Percentiles rank a stretch among this genome's conserved stretches.
phyloP scores from a whole-genome alignment of 1,140 invertebrate genomes.

The Sipha flava region DNA sequence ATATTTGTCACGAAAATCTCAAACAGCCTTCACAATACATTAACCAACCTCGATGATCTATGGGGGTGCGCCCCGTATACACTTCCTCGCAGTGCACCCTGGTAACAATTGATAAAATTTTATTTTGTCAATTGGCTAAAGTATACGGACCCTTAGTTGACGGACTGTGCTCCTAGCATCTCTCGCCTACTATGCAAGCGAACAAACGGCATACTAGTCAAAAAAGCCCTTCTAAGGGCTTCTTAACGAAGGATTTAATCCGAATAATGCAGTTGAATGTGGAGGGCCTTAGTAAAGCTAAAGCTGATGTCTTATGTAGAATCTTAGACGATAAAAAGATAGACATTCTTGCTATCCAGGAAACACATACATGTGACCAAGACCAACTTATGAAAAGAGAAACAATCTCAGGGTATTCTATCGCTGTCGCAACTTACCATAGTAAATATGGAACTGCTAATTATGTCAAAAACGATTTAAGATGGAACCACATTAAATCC shows the following conservation, averaged over 20 bases:
- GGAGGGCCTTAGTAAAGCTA: neutral
- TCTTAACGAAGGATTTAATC: neutral
- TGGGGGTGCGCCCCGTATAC: neutral
- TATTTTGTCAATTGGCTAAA: neutral
- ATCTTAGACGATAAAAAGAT: neutral
- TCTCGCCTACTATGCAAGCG: neutral
- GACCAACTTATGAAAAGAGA: conserved; percentile 7
- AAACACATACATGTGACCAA: neutral
- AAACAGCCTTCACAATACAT: too few species aligned
- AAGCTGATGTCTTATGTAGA: neutral
- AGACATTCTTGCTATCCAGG: neutral
- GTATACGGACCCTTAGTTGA: neutral
- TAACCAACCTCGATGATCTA: too few species aligned
- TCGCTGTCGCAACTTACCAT: conserved; percentile 7
- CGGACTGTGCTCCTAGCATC: neutral
- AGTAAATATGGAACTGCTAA: neutral
- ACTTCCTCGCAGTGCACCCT: neutral
- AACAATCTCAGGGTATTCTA: neutral
- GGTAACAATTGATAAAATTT: neutral
- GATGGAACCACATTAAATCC: conserved; percentile 40
- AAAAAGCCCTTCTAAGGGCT: neutral
- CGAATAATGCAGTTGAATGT: conserved; percentile 13
- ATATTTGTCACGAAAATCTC: too few species aligned
- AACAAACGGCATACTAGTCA: neutral
- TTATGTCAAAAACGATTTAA: conserved; percentile 35